Evolutionary conservation across 2,888 invertebrate species (phyloP).

Genomic region (Keiferia lycopersicella): DNA sequence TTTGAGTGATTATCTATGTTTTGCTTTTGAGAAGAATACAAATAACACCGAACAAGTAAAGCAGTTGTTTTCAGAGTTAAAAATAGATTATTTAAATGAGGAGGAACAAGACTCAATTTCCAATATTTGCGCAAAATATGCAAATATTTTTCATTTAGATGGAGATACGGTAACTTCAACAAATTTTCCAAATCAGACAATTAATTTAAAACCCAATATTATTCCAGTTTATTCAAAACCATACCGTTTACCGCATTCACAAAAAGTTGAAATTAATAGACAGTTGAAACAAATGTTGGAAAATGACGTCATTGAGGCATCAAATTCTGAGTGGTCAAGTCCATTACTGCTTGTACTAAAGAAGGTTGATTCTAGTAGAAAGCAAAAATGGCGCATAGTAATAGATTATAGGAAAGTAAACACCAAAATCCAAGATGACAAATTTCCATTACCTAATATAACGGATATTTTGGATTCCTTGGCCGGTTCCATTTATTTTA

Average conservation of each 20-base stretch:
- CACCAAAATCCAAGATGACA: constrained; percentile 25
- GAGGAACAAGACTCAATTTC: not conserved
- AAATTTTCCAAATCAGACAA: not conserved
- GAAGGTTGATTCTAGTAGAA: constrained; percentile 15
- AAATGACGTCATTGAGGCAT: constrained; percentile 23
- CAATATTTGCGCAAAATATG: constrained; percentile 12
- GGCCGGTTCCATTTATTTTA: constrained; percentile 29
- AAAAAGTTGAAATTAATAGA: constrained; percentile 11
- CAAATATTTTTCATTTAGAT: constrained; percentile 4
- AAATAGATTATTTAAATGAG: not conserved
- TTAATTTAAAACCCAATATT: constrained; percentile 6
- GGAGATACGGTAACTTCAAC: constrained; percentile 10
- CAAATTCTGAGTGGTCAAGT: constrained; percentile 20
- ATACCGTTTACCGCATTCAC: constrained; percentile 14
- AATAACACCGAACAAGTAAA: not conserved
- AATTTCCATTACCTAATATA: constrained; percentile 25
- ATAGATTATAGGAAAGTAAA: constrained; percentile 29
- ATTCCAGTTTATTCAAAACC: constrained; percentile 23
- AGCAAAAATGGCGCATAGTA: constrained; percentile 29
- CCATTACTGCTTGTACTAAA: constrained; percentile 26
- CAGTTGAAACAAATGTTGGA: constrained; percentile 9
- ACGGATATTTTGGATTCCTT: constrained; percentile 27
- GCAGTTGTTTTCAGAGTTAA: not conserved
- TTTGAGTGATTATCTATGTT: not conserved
- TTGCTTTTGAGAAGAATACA: not conserved